phyloP scores from a whole-genome alignment of 2,888 invertebrate genomes.

The Drosophila kokeensis region DNA sequence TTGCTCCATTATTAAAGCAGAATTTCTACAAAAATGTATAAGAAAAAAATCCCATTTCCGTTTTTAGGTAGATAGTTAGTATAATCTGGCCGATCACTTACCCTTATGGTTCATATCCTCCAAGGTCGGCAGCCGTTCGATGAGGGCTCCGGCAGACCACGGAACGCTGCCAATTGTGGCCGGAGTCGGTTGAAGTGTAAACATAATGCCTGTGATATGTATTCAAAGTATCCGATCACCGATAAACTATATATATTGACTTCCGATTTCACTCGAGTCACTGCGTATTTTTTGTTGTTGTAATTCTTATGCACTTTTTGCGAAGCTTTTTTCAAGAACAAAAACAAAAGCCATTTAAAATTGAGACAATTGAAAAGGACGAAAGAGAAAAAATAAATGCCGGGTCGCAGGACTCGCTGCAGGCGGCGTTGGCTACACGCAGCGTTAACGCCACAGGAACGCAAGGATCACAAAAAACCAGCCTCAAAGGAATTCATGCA shows the following conservation, averaged over 20 bases:
- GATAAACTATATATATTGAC: not conserved
- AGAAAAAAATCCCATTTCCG: too few relatives aligned
- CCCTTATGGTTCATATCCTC: constrained; percentile 95
- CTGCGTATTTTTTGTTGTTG: not conserved
- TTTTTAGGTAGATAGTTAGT: too few relatives aligned
- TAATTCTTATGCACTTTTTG: not conserved
- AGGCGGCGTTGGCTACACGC: constrained; percentile 43
- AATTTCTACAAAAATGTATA: too few relatives aligned
- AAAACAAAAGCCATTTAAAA: not conserved
- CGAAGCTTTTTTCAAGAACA: not conserved
- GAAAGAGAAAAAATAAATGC: constrained; percentile 7
- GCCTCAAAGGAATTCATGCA: constrained; percentile 33
- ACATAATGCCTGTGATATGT: constrained; percentile 70
- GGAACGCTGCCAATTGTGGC: constrained; percentile 92
- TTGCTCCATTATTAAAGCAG: not conserved
- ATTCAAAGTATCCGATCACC: constrained; percentile 3
- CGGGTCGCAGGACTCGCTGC: constrained; percentile 32
- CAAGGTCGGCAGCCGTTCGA: constrained; percentile 89
- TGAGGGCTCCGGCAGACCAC: constrained; percentile 91
- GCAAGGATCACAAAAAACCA: constrained; percentile 1
- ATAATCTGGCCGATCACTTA: constrained; percentile 84
- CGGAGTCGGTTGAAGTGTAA: constrained; percentile 92
- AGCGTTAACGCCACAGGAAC: constrained; percentile 37
- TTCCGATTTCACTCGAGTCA: not conserved
- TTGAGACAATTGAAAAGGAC: constrained; percentile 1